Percentiles rank a stretch among this genome's conserved stretches.
phyloP scores from a whole-genome alignment of 2,113 vertebrate species.

The Larimichthys crocea region DNA sequence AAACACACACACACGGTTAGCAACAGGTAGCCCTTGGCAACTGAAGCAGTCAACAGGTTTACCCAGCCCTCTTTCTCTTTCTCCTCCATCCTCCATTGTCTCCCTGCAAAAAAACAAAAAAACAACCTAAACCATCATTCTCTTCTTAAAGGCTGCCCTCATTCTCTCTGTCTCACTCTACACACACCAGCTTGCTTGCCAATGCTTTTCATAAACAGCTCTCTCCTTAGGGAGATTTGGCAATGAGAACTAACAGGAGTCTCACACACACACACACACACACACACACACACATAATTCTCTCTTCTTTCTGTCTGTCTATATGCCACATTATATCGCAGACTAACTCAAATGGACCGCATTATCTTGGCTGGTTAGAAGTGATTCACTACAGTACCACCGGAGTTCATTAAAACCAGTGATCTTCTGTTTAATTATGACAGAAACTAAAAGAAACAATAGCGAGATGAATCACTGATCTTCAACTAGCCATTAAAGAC shows the following conservation, averaged over 20 bases:
- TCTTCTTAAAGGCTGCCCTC: slow-evolving; percentile 60
- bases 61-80: slow-evolving; percentile 23
- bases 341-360: slow-evolving; percentile 48
- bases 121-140: slow-evolving; percentile 25
- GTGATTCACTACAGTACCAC: slow-evolving; percentile 31
- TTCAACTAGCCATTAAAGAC: slow-evolving; percentile 43
- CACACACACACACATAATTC: slow-evolving; percentile 1
- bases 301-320: slow-evolving; percentile 30
- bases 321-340: slow-evolving; percentile 49
- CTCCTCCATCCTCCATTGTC: slow-evolving; percentile 39
- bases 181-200: slow-evolving; percentile 60
- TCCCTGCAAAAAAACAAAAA: slow-evolving; percentile 43
- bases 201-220: slow-evolving; percentile 73
- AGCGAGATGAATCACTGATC: slow-evolving; percentile 7
- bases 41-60: slow-evolving; percentile 63
- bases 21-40: slow-evolving; percentile 74
- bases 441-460: slow-evolving; percentile 54
- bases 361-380: slow-evolving; percentile 47
- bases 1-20: slow-evolving; percentile 62
- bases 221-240: slow-evolving; percentile 68
- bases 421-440: slow-evolving; percentile 51
- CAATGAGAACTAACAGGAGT: slow-evolving; percentile 67
- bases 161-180: slow-evolving; percentile 54
- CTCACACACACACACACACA: slow-evolving; percentile 47
- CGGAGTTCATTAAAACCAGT: slow-evolving; percentile 47